These are phyloP conservation scores for Pantala flavescens DNA, from an alignment of 1,140 invertebrate species.

Conservation along the genomic window DNA sequence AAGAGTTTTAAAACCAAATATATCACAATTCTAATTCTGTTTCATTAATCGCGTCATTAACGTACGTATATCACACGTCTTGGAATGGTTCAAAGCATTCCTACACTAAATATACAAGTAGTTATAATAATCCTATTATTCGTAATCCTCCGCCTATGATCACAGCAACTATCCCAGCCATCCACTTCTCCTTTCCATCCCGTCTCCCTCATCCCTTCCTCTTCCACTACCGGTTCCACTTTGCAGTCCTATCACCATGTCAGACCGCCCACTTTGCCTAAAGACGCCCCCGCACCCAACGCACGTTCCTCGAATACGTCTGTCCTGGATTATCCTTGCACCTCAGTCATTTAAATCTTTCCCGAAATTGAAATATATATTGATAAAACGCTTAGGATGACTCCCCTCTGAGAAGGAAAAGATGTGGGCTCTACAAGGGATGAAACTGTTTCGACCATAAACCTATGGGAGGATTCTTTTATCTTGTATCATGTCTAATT, in stretches of 20 bases:
- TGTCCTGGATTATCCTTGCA: neutral
- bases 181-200: neutral
- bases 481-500: no score
- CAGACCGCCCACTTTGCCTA: neutral
- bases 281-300: neutral
- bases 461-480: neutral
- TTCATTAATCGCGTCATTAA: no score
- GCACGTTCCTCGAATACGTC: neutral
- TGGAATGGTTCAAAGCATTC: no score
- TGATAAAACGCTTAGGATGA: constrained; percentile 6
- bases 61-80: no score
- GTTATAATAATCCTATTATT: no score
- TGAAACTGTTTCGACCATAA: neutral
- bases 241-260: neutral
- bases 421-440: neutral
- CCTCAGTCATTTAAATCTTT: neutral
- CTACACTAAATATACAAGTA: no score
- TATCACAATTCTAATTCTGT: no score
- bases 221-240: neutral
- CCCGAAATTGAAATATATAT: neutral
- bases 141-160: no score
- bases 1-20: no score
- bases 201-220: neutral
- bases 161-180: neutral
- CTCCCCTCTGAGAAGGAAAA: neutral